Evolutionary conservation across 1,140 invertebrate species (phyloP).

Genomic region (Gryllus bimaculatus): DNA sequence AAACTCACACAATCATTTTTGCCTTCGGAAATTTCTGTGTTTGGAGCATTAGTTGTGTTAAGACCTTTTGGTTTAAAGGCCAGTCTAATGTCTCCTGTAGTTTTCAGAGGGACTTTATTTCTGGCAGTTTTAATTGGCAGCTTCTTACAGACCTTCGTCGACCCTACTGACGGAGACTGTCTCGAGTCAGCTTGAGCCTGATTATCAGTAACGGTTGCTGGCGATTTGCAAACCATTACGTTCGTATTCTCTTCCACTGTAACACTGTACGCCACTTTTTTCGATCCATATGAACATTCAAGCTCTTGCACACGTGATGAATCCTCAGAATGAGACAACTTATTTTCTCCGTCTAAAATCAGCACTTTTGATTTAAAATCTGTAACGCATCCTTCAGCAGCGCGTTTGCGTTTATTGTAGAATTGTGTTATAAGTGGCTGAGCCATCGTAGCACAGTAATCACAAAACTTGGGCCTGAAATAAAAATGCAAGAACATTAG

Average conservation of each 20-base stretch:
- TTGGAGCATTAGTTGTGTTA: not conserved
- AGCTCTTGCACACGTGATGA: not conserved
- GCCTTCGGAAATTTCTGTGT: not conserved
- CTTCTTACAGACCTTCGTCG: too few relatives aligned
- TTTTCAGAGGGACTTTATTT: too few relatives aligned
- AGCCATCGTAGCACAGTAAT: conserved; percentile 8
- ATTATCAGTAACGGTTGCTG: too few relatives aligned
- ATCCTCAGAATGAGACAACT: not conserved
- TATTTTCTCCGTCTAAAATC: conserved; percentile 8
- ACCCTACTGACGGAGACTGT: too few relatives aligned
- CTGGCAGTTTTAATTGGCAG: too few relatives aligned
- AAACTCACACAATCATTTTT: not conserved
- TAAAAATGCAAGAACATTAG: too few relatives aligned
- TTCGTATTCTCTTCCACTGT: too few relatives aligned
- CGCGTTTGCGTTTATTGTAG: conserved; percentile 20
- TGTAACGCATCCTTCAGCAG: not conserved
- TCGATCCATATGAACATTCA: too few relatives aligned
- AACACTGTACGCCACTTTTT: too few relatives aligned
- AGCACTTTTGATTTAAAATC: conserved; percentile 16
- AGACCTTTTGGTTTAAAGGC: conserved; percentile 1
- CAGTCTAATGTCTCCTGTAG: not conserved
- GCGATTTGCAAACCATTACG: too few relatives aligned
- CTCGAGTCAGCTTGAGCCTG: too few relatives aligned
- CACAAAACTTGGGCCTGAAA: too few relatives aligned
- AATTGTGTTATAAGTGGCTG: conserved; percentile 18